Evolutionary conservation across 92 coral and sea anemone species (phyloP), one percentile per base, ranked within the genome.

Genomic region (Siderastrea radians): DNA sequence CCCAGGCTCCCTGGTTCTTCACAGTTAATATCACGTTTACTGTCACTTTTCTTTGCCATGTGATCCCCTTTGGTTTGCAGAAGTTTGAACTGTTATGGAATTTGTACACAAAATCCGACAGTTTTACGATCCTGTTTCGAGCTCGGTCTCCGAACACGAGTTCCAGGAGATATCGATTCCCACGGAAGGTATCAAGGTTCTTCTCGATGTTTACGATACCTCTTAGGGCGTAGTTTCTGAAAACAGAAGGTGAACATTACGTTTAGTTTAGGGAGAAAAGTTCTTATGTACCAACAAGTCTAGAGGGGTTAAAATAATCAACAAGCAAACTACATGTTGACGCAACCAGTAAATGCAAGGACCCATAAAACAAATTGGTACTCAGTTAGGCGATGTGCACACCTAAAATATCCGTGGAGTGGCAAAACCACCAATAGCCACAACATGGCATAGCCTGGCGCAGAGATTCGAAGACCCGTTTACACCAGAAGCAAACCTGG

Each of bases 1-100:
- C 79, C 98, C 98, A 96, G 49, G 75, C 83, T 8, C 98, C 98
- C 62, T 96, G 98, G 90, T 74, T 88, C 71, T 94, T 96, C 7
- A 91, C 93, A 10, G 95, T 94, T 49, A 96, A 46, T 38, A 96
- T 85, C 16, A 90, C 91, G 61, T 96, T 91, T 1, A 96, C 86
- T 65, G 88, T 85, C 45, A 72, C 91, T 54, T 84, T 84, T 7
- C 95, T 90, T 14, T 70, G 51, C 96, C 96, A 94, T 3, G 83
- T 19, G 72, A 90, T 72, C 19, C 85, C 86, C 3, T 55, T 75
- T 54, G 94, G 96, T 46, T 81, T 80, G 78, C 94, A 96, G 13
- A 96, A 77, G 11, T 16, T 60, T 5, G 91, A 65, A 11, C 51
- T 78, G 74, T 80, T 76, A 51, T 69, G 75, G 59, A 77, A 80